Percentiles rank a stretch among this genome's conserved stretches.
These are phyloP conservation scores for Caenorhabditis sp. DNA, from an alignment of 2,888 invertebrate genomes.

Conservation along the genomic window DNA sequence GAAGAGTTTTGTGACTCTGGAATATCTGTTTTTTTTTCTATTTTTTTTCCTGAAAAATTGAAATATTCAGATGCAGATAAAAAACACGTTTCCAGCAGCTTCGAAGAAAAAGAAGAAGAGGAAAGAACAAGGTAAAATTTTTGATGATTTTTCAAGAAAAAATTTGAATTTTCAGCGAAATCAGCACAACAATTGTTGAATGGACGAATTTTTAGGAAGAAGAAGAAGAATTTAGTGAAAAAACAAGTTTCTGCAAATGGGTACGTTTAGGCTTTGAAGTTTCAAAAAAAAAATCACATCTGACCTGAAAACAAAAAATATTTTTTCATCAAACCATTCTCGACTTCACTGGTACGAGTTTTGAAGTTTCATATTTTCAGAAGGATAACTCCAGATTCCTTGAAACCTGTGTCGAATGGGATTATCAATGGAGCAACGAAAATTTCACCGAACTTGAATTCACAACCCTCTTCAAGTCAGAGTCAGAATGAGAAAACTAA, in stretches of 20 bases:
- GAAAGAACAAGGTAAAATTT: not conserved
- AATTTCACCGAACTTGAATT: not conserved
- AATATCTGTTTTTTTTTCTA: not conserved
- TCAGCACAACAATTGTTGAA: not conserved
- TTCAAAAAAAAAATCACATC: no score
- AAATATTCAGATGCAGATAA: slow-evolving; percentile 21
- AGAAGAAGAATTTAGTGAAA: not conserved
- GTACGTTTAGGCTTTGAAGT: no score
- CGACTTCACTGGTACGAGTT: no score
- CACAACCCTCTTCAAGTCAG: not conserved
- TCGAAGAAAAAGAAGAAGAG: slow-evolving; percentile 31
- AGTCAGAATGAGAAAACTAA: not conserved
- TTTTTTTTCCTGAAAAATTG: not conserved
- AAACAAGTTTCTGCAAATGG: not conserved
- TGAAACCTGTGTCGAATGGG: no score
- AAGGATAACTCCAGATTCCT: no score
- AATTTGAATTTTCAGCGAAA: not conserved
- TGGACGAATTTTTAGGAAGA: not conserved
- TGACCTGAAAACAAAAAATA: no score
- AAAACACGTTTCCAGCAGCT: slow-evolving; percentile 24
- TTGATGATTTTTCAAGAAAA: no score
- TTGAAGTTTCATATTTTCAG: no score
- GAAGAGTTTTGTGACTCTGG: no score
- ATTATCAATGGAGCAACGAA: no score
- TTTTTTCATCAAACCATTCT: no score